Evolutionary conservation across 2,888 invertebrate species (phyloP).

Genomic region (Galerucella pusilla): DNA sequence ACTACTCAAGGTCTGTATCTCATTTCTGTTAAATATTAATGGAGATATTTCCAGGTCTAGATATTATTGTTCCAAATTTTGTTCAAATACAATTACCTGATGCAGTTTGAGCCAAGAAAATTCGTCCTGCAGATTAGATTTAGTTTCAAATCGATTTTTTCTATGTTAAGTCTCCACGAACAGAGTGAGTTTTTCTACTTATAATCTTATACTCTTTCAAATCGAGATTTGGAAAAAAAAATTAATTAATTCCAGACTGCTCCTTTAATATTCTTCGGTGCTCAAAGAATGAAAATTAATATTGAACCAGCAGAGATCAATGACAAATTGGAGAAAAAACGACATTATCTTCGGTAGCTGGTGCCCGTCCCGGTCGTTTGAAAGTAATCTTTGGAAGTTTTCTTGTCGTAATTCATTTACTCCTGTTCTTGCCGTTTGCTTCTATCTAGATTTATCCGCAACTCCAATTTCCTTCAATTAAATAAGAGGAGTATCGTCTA

Average conservation of each 20-base stretch:
- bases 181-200: not conserved
- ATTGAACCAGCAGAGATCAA: slow-evolving; percentile 44
- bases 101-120: no score
- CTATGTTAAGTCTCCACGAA: no score
- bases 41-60: no score
- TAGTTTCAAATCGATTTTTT: no score
- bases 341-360: slow-evolving; percentile 34
- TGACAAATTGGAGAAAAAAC: slow-evolving; percentile 50
- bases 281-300: slow-evolving; percentile 18
- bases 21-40: no score
- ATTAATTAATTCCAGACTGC: not conserved
- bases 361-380: slow-evolving; percentile 29
- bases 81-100: no score
- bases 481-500: slow-evolving; percentile 19
- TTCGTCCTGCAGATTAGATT: no score
- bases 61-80: no score
- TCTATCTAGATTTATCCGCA: slow-evolving; percentile 25
- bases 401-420: slow-evolving; percentile 41
- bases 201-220: no score
- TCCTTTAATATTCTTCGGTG: slow-evolving; percentile 6
- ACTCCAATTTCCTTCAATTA: slow-evolving; percentile 34
- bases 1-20: no score
- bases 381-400: slow-evolving; percentile 43
- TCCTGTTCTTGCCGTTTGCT: slow-evolving; percentile 24
- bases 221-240: not conserved